phyloP scores from a whole-genome alignment of 2,888 invertebrate species.

The Argyresthia albistria region DNA sequence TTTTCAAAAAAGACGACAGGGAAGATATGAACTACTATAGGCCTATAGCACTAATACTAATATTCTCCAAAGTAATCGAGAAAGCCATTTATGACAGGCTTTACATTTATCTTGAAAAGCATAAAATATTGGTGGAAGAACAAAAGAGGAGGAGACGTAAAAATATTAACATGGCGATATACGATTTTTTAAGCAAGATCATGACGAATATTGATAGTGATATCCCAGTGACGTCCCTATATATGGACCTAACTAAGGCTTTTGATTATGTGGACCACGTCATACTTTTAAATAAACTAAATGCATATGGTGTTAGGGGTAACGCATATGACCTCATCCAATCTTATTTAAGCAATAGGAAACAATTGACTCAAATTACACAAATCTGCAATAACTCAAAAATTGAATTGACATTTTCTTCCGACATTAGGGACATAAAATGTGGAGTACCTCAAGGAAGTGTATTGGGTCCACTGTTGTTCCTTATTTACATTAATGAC shows the following conservation, averaged over 20 bases:
- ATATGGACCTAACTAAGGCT: background rate
- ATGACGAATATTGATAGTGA: background rate
- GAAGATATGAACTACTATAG: background rate
- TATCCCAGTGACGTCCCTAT: background rate
- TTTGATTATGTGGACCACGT: conserved; percentile 1
- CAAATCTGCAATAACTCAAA: background rate
- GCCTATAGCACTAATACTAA: background rate
- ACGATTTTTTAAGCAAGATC: background rate
- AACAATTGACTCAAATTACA: background rate
- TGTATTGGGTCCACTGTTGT: background rate
- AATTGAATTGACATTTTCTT: background rate
- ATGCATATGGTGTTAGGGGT: background rate
- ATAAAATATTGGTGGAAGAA: background rate
- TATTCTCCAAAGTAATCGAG: background rate
- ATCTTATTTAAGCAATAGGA: background rate
- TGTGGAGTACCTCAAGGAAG: background rate
- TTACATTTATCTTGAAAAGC: background rate
- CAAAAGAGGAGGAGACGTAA: background rate
- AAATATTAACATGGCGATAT: background rate
- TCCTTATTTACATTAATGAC: background rate
- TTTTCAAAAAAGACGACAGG: background rate
- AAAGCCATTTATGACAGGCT: background rate
- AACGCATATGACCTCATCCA: background rate
- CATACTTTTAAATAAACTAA: background rate
- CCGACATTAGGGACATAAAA: background rate